A percentile compares a stretch with the other conserved stretches of the same genome.
These are phyloP conservation scores for Asteroscopus sphinx DNA, from an alignment of 2,888 invertebrate species.

Conservation along the genomic window DNA sequence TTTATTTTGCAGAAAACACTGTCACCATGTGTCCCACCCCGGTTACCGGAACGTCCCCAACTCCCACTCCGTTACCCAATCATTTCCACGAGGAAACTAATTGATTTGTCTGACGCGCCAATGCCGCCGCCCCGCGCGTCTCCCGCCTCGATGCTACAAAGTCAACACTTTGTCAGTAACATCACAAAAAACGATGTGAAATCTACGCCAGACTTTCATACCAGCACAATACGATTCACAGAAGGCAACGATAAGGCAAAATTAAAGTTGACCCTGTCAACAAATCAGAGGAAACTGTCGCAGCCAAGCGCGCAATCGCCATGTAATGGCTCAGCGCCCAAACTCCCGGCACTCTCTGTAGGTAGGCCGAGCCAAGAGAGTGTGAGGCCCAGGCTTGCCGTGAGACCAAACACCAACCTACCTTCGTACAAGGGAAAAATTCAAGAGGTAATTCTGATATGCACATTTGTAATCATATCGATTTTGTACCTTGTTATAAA, in stretches of 20 bases:
- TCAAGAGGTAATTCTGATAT: constrained; percentile 86
- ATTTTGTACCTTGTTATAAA: constrained; percentile 75
- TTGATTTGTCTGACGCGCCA: constrained; percentile 84
- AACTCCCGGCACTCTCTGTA: constrained; percentile 60
- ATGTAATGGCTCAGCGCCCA: constrained; percentile 67
- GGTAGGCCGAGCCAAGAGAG: constrained; percentile 60
- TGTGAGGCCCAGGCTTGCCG: constrained; percentile 54
- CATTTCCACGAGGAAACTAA: constrained; percentile 82
- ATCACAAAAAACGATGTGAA: constrained; percentile 78
- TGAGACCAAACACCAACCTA: constrained; percentile 47
- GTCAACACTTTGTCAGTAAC: constrained; percentile 81
- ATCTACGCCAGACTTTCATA: constrained; percentile 75
- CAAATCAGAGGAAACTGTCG: constrained; percentile 74
- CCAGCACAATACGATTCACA: constrained; percentile 86
- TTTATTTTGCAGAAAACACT: constrained; percentile 88
- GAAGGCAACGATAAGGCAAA: constrained; percentile 81
- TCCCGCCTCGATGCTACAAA: constrained; percentile 66
- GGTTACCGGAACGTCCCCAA: constrained; percentile 85
- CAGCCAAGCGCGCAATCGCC: constrained; percentile 56
- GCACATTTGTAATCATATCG: constrained; percentile 81
- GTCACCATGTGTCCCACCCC: constrained; percentile 84
- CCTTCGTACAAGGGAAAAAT: constrained; percentile 67
- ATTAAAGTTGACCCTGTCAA: constrained; percentile 80
- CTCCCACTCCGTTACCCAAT: constrained; percentile 83
- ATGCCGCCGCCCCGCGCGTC: constrained; percentile 79